Base-by-base conservation (phyloP, 2,113 vertebrate species). In the Colossoma macropomum region DNA sequence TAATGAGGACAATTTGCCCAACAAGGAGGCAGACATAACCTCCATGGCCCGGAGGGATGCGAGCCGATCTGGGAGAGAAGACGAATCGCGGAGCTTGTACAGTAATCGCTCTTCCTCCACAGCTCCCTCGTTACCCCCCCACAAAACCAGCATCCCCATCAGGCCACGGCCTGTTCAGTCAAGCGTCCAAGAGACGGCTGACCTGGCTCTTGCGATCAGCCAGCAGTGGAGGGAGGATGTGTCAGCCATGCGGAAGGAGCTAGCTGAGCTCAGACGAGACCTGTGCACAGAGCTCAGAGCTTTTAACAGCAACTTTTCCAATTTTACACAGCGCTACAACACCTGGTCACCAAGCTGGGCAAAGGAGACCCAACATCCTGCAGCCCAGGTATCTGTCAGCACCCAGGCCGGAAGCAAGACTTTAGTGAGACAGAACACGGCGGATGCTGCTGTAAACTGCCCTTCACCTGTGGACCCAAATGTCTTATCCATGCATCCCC, bases 161-260 rank as follows among this genome's bases (percentile, higher is more conserved):
- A 85, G 83, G 30, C 82, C 71, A 48, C 90, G 81, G 88, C 92
- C 92, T 75, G 90, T 93, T 84, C 93, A 93, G 86, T 93, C 93
- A 82, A 95, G 92, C 80, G 92, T 94, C 75, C 94, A 94, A 78
- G 94, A 95, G 84, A 94, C 93, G 0, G 92, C 94, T 1, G 92
- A 92, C 12, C 84, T 94, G 80, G 93, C 93, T 38, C 91, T 94
- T n/a, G 93, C 93, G n/a, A 93, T 94, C 81, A 94, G 92, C 87
- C 93, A 94, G 90, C 94, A 94, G 85, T 95, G 94, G 94, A 93
- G 93, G 66, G 94, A 95, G 80, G 94, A 95, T 81, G 93, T 95
- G 21, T 92, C 93, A 0, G 94, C 94, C 68, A 95, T 95, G 94
- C 92, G 94, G 8, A 87, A 90, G 71, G 94, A 95, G 85, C 87